Evolutionary conservation across 1,140 invertebrate genomes (phyloP).

Genomic region (Brachystomella parvula): DNA sequence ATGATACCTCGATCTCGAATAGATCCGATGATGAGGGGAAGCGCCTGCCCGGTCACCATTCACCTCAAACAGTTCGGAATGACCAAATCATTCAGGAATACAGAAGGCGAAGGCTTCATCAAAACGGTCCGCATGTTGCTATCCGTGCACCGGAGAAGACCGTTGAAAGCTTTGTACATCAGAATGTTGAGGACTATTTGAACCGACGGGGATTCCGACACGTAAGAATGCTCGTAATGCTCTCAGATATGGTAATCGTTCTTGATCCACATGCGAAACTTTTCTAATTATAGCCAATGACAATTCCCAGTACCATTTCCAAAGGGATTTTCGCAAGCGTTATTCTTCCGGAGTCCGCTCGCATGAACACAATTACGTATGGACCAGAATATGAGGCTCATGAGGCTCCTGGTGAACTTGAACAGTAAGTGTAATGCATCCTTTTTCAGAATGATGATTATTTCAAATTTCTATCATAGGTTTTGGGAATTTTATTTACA

Average conservation of each 20-base stretch:
- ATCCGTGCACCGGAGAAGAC: background rate
- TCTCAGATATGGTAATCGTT: background rate
- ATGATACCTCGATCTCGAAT: background rate
- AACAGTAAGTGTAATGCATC: conserved; percentile 15
- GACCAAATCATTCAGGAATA: background rate
- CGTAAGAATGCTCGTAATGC: background rate
- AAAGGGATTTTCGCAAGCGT: conserved; percentile 14
- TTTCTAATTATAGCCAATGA: background rate
- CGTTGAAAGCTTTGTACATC: background rate
- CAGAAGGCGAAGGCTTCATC: background rate
- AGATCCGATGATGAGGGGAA: background rate
- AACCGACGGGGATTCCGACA: conserved; percentile 6
- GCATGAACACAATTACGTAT: conserved; percentile 19
- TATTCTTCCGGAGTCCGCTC: background rate
- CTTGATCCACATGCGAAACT: no score
- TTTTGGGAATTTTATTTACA: conserved; percentile 28
- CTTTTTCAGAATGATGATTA: background rate
- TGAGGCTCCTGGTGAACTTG: conserved; percentile 18
- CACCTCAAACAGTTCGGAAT: background rate
- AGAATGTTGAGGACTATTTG: conserved; percentile 15
- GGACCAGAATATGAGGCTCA: conserved; percentile 24
- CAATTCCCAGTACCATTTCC: background rate
- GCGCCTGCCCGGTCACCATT: background rate
- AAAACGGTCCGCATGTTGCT: background rate
- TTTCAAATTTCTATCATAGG: conserved; percentile 8